Conservation (phyloP, 2,888 invertebrate genomes). For the Enoplolaimus lenunculus region DNA sequence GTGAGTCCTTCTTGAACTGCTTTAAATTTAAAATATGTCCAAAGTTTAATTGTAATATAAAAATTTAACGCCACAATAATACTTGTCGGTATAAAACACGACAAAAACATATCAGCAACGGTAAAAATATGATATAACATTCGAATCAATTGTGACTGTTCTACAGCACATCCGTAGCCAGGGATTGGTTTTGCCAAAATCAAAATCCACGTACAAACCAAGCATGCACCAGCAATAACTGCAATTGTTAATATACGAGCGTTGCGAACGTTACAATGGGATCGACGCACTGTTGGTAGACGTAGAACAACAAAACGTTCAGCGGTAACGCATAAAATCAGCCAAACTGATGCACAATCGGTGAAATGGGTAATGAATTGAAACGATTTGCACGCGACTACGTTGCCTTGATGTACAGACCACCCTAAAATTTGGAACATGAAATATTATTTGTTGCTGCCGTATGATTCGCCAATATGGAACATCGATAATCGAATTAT, state of each 20-base stretch:
- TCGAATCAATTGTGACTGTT: not conserved
- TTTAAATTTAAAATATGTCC: not conserved
- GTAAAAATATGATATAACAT: not conserved
- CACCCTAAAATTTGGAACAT: not conserved
- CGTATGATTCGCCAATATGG: too few species aligned
- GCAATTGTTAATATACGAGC: not conserved
- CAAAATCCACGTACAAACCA: not conserved
- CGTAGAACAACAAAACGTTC: constrained; percentile 5
- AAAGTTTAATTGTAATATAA: not conserved
- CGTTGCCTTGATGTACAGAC: not conserved
- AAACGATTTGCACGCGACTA: constrained; percentile 15
- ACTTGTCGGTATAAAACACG: not conserved
- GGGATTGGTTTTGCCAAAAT: not conserved
- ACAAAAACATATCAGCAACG: not conserved
- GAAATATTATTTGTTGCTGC: too few species aligned
- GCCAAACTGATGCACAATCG: constrained; percentile 9
- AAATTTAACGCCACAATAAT: not conserved
- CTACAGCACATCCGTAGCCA: not conserved
- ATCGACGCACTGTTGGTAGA: not conserved
- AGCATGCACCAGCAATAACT: not conserved
- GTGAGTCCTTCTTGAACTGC: too few species aligned
- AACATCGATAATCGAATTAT: too few species aligned
- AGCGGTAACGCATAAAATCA: constrained; percentile 4
- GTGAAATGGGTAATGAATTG: constrained; percentile 7
- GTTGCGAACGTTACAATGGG: not conserved